Evolutionary conservation across 1,140 invertebrate species (phyloP), one percentile per base, ranked within the genome.

Genomic region (Brachionus asplanchnoidis): DNA sequence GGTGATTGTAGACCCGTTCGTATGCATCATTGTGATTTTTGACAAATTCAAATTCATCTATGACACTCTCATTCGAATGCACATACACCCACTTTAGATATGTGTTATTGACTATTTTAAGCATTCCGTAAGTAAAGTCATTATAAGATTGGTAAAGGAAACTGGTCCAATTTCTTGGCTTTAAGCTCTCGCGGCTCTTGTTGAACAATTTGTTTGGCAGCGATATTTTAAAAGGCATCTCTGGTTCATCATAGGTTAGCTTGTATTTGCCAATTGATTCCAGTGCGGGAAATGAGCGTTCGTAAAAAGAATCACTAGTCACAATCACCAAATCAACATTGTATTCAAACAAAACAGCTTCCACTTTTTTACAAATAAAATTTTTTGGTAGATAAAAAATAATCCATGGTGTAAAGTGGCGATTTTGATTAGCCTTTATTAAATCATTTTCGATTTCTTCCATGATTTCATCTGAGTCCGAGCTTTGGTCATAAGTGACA

Each of bases 41-140:
- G 17, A 75, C 8, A 23, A 75, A 75, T 12, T 42, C 8, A 75
- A 75, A 75, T 75, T 75, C 70, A 11, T 75, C 70, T 26, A 75
- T 75, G n/a, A 75, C 11, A 46, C 36, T 75, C 32, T 75, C 70
- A 75, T 75, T 75, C 7, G 70, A 75, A 42, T 75, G 70, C 70
- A 75, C 44, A 75, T 75, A 75, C n/a, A 23, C 9, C 70, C 70
- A 75, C 36, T 75, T 75, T 42, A 75, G 4, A 17, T 36, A 20
- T 17, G 70, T 75, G 14, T 20, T 42, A 75, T 75, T 75, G 20
- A 75, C 70, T 17, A 75, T 17, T 75, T 44, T 23, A 3, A 75
- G 14, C 20, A 75, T 17, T 23, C 70, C 70, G 17, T 75, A 75
- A 20, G 70, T 75, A 20, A 46, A 75, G 20, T 75, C 70, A 20